A percentile compares a stretch with the other conserved stretches of the same genome.
These are phyloP conservation scores for Lamprologus callipterus DNA, from an alignment of 2,113 vertebrate species.

Conservation along the genomic window DNA sequence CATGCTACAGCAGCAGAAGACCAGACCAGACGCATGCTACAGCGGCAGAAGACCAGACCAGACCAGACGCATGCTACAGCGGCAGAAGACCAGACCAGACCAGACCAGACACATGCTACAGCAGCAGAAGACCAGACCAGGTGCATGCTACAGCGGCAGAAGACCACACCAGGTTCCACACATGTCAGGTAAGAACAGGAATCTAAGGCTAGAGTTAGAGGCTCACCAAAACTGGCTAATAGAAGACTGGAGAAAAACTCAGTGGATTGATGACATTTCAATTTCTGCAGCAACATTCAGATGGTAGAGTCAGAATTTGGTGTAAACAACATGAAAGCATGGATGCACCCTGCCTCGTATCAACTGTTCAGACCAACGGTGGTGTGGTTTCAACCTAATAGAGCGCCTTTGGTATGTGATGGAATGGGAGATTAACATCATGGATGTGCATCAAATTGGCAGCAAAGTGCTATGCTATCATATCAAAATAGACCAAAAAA, in stretches of 20 bases:
- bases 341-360: not conserved
- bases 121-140: fast-evolving
- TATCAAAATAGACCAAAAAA: not conserved
- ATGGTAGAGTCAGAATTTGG: not conserved
- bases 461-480: not conserved
- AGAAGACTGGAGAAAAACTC: not conserved
- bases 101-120: fast-evolving
- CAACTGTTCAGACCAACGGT: not conserved
- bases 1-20: fast-evolving
- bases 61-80: fast-evolving
- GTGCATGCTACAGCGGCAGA: fast-evolving
- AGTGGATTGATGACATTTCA: fast-evolving
- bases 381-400: not conserved
- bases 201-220: fast-evolving
- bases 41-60: fast-evolving
- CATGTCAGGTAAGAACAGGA: not conserved
- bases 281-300: not conserved
- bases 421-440: not conserved
- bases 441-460: not conserved
- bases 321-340: not conserved
- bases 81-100: fast-evolving
- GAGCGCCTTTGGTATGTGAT: not conserved
- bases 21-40: fast-evolving
- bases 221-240: not conserved
- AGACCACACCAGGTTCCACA: fast-evolving